phyloP scores from a whole-genome alignment of 2,888 invertebrate species.

The Volucella bombylans region DNA sequence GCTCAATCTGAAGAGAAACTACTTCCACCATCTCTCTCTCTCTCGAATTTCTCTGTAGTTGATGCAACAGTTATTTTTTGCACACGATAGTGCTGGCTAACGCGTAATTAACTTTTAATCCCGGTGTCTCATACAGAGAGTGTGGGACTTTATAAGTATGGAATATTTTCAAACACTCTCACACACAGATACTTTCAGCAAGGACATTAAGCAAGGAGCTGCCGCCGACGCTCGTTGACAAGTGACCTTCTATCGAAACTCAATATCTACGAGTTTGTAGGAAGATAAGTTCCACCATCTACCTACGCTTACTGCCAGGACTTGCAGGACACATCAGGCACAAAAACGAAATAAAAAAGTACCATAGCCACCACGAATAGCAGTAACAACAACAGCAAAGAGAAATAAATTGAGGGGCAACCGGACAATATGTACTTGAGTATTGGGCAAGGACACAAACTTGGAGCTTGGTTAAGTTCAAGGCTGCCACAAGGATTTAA shows the following conservation, averaged over 20 bases:
- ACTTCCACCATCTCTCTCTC: slow-evolving; percentile 1
- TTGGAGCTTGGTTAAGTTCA: slow-evolving; percentile 73
- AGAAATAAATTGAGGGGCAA: slow-evolving; percentile 51
- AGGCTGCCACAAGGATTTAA: slow-evolving; percentile 65
- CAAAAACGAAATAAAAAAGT: slow-evolving; percentile 30
- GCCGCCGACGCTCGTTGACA: slow-evolving; percentile 31
- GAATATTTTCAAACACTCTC: slow-evolving; percentile 35
- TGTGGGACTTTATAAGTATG: slow-evolving; percentile 16
- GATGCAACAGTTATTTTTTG: slow-evolving; percentile 61
- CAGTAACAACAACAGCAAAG: slow-evolving; percentile 30
- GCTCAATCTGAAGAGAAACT: slow-evolving; percentile 53
- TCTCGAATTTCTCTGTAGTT: slow-evolving; percentile 18
- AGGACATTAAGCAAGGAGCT: neutral
- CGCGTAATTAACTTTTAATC: slow-evolving; percentile 42
- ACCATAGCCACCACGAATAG: slow-evolving; percentile 33
- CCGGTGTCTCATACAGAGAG: neutral
- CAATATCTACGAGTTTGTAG: slow-evolving; percentile 43
- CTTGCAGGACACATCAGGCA: slow-evolving; percentile 54
- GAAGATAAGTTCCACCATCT: slow-evolving; percentile 9
- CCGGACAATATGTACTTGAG: slow-evolving; percentile 68
- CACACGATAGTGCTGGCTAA: neutral
- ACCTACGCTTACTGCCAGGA: slow-evolving; percentile 60
- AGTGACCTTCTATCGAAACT: slow-evolving; percentile 63
- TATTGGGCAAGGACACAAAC: slow-evolving; percentile 70
- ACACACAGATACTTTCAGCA: slow-evolving; percentile 11